Base-by-base conservation (phyloP, 2,113 vertebrate genomes). In the Baryphthengus martii region DNA sequence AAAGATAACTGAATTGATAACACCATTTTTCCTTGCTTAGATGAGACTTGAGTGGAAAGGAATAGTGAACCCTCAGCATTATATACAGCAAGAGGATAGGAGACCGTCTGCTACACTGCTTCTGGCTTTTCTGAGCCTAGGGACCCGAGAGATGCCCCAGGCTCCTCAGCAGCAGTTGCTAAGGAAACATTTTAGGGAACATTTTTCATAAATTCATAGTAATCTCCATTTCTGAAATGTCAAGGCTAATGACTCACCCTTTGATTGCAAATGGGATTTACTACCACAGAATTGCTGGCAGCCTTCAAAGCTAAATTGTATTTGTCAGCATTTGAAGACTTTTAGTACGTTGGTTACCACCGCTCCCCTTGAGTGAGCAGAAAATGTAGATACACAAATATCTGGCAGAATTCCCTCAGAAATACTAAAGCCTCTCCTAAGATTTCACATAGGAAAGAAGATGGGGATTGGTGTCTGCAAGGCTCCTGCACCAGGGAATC, bases 181-280 rank as follows among this genome's bases (percentile, higher is more conserved):
- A 97, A 91, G 97, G 97, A 97, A 97, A 97, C 97, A 97, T 97
- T 97, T 97, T 97, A 97, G 96, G 95, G 88, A 97, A 95, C 91
- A 96, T 97, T 97, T 97, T 97, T 96, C 97, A 97, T 97, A 97
- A 97, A 97, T 97, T 97, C 94, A 96, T 97, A 97, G 97, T 97
- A 97, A 97, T 97, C 97, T 97, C 96, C 96, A 97, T 97, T 97
- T 97, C 96, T 97, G 96, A 97, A 96, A 97, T 97, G 97, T 97
- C 97, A 97, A 97, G 97, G 94, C 97, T 97, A 97, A 97, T 97
- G 97, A 97, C 97, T 97, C 96, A 96, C 97, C 95, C 97, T 97
- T 97, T 97, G 97, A 97, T 97, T 97, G 96, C 96, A 97, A 97
- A 97, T 97, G 97, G 97, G 97, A 97, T 97, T 97, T 97, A 97